Evolutionary conservation across 2,113 vertebrate genomes (phyloP).

Genomic region (Siniperca chuatsi): DNA sequence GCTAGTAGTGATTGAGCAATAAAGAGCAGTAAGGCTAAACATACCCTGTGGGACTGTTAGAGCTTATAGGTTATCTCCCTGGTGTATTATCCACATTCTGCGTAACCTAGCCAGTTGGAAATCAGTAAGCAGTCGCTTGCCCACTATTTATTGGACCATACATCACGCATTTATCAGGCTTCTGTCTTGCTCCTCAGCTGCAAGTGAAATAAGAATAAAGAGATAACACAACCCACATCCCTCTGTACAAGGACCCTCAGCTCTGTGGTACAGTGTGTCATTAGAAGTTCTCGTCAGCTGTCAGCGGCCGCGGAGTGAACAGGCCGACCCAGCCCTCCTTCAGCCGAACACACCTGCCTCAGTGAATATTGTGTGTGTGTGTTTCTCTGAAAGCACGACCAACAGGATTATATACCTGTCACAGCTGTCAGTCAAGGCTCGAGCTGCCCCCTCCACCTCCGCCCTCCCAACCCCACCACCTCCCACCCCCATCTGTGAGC

Average conservation of each 20-base stretch:
- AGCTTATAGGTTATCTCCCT: conserved; percentile 37
- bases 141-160: conserved; percentile 36
- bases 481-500: conserved; percentile 38
- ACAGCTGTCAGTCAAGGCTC: conserved; percentile 74
- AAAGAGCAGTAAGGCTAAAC: conserved; percentile 43
- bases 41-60: conserved; percentile 43
- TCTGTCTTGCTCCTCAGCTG: conserved; percentile 6
- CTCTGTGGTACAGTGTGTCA: conserved; percentile 25
- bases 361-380: conserved; percentile 44
- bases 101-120: conserved; percentile 21
- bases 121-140: not conserved
- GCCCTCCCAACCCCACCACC: not conserved
- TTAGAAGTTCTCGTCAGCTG: conserved; percentile 52
- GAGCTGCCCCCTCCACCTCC: conserved; percentile 44
- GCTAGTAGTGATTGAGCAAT: conserved; percentile 42
- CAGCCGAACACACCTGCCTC: conserved; percentile 46
- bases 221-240: conserved; percentile 25
- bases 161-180: conserved; percentile 46
- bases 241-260: conserved; percentile 8
- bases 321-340: conserved; percentile 12
- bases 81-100: conserved; percentile 7
- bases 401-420: conserved; percentile 77
- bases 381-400: conserved; percentile 42
- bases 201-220: conserved; percentile 32
- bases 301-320: conserved; percentile 19